Evolutionary conservation across 92 coral and sea anemone genomes (phyloP).

Genomic region (Epizoanthus rinbou): DNA sequence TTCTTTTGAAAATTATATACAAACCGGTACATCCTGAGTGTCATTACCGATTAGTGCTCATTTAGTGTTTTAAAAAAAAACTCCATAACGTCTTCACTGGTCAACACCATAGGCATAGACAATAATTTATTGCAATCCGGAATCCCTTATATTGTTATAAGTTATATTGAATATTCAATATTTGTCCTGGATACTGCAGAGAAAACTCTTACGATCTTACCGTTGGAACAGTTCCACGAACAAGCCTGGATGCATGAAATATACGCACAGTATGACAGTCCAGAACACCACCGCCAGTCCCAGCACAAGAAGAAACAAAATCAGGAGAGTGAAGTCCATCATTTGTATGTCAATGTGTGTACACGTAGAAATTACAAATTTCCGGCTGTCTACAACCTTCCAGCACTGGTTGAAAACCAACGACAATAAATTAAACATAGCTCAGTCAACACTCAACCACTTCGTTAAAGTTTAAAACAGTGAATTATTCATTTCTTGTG

Average conservation of each 20-base stretch:
- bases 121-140: no score
- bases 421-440: constrained; percentile 7
- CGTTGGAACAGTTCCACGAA: constrained; percentile 62
- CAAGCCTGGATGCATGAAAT: constrained; percentile 51
- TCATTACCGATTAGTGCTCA: no score
- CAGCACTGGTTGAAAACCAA: background rate
- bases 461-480: constrained; percentile 30
- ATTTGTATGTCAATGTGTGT: background rate
- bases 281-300: constrained; percentile 3
- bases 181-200: background rate
- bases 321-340: constrained; percentile 30
- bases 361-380: background rate
- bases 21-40: no score
- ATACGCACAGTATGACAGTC: constrained; percentile 39
- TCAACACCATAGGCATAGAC: no score
- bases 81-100: no score
- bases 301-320: constrained; percentile 12
- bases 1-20: no score
- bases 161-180: no score
- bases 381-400: background rate
- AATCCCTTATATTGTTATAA: no score
- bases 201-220: constrained; percentile 17
- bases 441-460: constrained; percentile 1
- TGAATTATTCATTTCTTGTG: constrained; percentile 24
- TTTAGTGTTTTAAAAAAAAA: no score